Percentiles rank a stretch among this genome's conserved stretches.
These are phyloP conservation scores for Oncorhynchus clarkii DNA, from an alignment of 2,113 vertebrate genomes.

Conservation along the genomic window DNA sequence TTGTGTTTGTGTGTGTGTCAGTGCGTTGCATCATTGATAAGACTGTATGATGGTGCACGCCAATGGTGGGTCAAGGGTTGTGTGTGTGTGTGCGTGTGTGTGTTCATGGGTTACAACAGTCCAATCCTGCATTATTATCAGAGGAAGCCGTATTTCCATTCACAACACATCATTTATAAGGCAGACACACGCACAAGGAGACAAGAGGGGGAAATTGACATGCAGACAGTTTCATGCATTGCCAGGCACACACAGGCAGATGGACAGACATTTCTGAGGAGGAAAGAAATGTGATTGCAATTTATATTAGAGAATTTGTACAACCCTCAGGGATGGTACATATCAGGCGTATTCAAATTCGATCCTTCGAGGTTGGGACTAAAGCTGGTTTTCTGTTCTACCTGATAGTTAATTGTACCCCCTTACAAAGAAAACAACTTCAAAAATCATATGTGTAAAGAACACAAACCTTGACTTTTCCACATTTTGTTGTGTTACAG, in stretches of 20 bases:
- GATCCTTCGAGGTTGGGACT: too few species aligned
- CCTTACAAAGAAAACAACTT: too few species aligned
- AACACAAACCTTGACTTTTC: too few species aligned
- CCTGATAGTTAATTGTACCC: too few species aligned
- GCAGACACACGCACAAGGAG: background rate
- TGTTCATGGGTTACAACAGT: background rate
- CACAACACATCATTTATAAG: background rate
- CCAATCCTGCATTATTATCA: slow-evolving; percentile 1
- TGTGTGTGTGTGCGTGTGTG: too few species aligned
- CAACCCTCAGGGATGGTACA: background rate
- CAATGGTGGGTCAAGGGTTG: background rate
- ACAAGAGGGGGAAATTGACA: background rate
- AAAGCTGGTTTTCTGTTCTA: too few species aligned
- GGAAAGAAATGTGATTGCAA: too few species aligned
- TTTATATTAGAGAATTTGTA: background rate
- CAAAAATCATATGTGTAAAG: too few species aligned
- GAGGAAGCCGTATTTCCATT: background rate
- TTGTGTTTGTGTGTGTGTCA: background rate
- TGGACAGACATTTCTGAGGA: too few species aligned
- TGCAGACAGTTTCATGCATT: background rate
- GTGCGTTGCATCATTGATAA: background rate
- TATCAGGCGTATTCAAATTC: background rate
- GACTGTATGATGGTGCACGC: background rate
- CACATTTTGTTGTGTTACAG: too few species aligned
- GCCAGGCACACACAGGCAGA: background rate